Base-by-base conservation (phyloP, 1,140 invertebrate species). In the Hydropsyche tenuis region DNA sequence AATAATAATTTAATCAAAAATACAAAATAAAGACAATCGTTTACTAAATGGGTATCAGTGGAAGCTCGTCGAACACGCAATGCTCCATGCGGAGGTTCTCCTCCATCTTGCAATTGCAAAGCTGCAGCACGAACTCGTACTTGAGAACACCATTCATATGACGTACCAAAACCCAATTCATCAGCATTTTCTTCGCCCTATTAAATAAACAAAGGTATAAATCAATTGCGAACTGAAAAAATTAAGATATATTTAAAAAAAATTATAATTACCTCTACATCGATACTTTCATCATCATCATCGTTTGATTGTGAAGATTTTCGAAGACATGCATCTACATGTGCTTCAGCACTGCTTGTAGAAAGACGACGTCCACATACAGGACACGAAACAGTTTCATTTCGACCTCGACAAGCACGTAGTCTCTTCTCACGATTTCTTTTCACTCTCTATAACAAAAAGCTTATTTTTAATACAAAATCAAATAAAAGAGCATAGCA, bases 221-320 rank as follows among this genome's bases (percentile, higher is more conserved):
- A 22, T 60, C 6, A 53, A 16, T 7, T 9, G 6, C 51, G 51
- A 16, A 18, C 20, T 20, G 9, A 20, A 25, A 20, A 48, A 48
- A 48, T 37, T 25, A 42, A 12, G 30, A 37, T 37, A 37, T 37
- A 9, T 37, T 37, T 37, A 9, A 37, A 25, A 25, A 60, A 53
- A 20, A 43, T 16, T 22, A 42, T 73, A 72, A 30, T 73, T 45
- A 85, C 84, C 80, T 85, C 84, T 0, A 85, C 84, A 78, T 85
- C 84, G 53, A 85, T 85, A 20, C 81, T 84, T 51, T 81, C 84
- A 18, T 84, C 83, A 37, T 84, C 82, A 0, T 69, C 81, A 80
- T 63, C 82, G 82, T 27, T 79, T 81, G 46, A 82, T 81, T 2
- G 81, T 79, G 63, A 56, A 22, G 11, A 81, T 63, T 51, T 37